Evolutionary conservation across 2,888 invertebrate genomes (phyloP).

Genomic region (Ernsta delagoae): DNA sequence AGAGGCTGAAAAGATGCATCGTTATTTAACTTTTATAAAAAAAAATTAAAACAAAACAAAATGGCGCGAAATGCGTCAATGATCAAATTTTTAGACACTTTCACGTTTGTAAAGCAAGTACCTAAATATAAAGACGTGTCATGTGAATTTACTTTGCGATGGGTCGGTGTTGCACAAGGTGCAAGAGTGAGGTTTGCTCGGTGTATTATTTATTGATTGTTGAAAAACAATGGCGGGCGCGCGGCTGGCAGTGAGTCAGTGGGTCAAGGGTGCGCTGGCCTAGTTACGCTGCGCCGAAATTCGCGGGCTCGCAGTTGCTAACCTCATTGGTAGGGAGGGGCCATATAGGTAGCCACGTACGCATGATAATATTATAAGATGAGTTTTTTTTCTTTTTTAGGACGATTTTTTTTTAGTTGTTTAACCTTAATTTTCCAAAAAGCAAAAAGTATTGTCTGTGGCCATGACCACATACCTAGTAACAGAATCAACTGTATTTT

Average conservation of each 20-base stretch:
- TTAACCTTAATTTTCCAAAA: no score
- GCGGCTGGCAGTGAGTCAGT: conserved; percentile 81
- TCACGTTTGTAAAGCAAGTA: background rate
- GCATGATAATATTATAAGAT: no score
- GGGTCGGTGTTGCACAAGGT: conserved; percentile 72
- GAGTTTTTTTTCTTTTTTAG: no score
- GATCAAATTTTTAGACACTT: background rate
- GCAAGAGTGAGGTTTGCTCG: conserved; percentile 70
- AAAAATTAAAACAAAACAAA: background rate
- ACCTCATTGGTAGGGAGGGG: conserved; percentile 65
- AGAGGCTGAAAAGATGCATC: no score
- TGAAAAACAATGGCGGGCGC: conserved; percentile 82
- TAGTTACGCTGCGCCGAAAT: conserved; percentile 81
- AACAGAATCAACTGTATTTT: no score
- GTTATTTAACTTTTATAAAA: no score
- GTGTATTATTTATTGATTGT: conserved; percentile 84
- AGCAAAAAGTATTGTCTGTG: no score
- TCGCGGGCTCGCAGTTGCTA: conserved; percentile 78
- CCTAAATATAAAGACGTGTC: conserved; percentile 46
- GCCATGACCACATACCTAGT: no score
- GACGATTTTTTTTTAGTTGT: no score
- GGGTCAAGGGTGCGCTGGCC: conserved; percentile 81
- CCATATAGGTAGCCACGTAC: conserved; percentile 40
- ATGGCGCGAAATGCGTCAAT: conserved; percentile 7
- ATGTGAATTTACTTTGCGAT: conserved; percentile 46